Conservation (phyloP, 2,797 vertebrate genomes). For the Cryptoprocta ferox region DNA sequence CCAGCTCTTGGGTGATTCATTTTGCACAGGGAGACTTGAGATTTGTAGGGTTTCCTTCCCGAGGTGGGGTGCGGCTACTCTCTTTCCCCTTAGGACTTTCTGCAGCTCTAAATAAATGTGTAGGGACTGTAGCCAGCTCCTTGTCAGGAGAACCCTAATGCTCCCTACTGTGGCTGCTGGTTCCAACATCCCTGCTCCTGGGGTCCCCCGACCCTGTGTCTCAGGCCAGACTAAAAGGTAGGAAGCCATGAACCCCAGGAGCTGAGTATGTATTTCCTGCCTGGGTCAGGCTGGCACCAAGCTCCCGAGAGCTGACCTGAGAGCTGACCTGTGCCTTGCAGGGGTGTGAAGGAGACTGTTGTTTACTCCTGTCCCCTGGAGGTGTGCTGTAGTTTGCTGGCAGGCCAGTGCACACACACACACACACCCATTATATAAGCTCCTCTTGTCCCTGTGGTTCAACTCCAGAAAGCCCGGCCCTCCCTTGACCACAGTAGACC, state of each 20-base stretch:
- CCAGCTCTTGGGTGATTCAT: not conserved
- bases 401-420: not conserved
- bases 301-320: not conserved
- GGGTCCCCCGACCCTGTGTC: not conserved
- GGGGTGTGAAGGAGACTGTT: slow-evolving; percentile 42
- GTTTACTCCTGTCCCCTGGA: slow-evolving; percentile 27
- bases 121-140: not conserved
- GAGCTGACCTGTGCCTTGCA: not conserved
- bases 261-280: not conserved
- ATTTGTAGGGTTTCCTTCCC: not conserved
- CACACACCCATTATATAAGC: slow-evolving; percentile 18
- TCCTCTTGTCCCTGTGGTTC: not conserved
- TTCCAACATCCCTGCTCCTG: not conserved
- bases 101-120: not conserved
- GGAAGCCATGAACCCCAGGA: not conserved
- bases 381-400: slow-evolving; percentile 21
- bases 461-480: not conserved
- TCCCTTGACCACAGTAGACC: not conserved
- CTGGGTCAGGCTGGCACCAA: not conserved
- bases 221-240: not conserved
- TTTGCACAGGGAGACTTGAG: not conserved
- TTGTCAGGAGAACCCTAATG: not conserved
- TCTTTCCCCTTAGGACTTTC: not conserved
- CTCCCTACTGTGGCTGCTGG: not conserved
- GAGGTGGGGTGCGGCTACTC: not conserved